Conservation (phyloP, 2,797 vertebrate species). For the Varecia variegata region DNA sequence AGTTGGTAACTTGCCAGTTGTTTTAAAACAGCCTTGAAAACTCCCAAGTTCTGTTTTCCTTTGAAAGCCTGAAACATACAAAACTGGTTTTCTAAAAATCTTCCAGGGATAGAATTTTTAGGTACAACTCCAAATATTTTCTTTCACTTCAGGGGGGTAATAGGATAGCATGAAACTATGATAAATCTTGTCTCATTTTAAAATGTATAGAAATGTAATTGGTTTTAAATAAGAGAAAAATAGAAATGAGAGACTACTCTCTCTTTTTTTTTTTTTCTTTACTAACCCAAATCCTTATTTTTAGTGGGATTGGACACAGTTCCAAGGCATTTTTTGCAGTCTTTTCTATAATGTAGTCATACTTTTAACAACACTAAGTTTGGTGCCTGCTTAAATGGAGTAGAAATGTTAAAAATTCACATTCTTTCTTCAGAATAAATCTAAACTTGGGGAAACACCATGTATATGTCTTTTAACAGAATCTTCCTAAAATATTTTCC, state of each 20-base stretch:
- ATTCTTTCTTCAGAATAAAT: background rate
- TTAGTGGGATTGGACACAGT: background rate
- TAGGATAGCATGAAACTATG: constrained; percentile 42
- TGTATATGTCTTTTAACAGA: background rate
- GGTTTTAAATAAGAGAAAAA: constrained; percentile 48
- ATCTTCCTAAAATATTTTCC: constrained; percentile 30
- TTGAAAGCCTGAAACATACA: constrained; percentile 69
- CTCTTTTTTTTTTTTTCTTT: background rate
- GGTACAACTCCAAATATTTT: constrained; percentile 61
- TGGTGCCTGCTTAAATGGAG: background rate
- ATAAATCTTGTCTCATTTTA: constrained; percentile 61
- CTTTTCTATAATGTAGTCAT: background rate
- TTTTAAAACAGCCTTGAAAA: constrained; percentile 73
- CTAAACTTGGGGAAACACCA: background rate
- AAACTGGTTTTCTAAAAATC: constrained; percentile 65
- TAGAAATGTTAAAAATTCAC: background rate
- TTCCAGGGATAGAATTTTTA: constrained; percentile 46
- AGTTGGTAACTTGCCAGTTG: constrained; percentile 60
- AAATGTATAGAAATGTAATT: constrained; percentile 25
- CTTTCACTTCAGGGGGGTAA: constrained; percentile 40
- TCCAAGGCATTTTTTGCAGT: background rate
- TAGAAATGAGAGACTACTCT: background rate
- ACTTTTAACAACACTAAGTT: background rate
- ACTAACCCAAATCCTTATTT: background rate
- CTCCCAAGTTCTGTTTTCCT: constrained; percentile 70